A percentile compares a stretch with the other conserved stretches of the same genome.
Evolutionary conservation across 2,797 vertebrate species (phyloP).

Genomic region (Vespertilio murinus): DNA sequence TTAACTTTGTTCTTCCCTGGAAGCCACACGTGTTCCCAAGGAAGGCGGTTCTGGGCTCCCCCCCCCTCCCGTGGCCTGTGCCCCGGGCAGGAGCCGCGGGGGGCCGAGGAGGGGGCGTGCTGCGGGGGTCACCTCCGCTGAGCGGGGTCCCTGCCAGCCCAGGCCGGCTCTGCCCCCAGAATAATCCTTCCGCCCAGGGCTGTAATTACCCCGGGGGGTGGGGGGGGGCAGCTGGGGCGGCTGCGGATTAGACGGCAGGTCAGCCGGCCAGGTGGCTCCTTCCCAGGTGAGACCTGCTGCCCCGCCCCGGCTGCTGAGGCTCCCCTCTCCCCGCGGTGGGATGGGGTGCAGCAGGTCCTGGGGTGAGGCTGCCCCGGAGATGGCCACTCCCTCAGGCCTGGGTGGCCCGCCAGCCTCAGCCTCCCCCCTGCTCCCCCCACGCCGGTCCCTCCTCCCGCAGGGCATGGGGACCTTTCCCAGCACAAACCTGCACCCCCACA

Average conservation of each 20-base stretch:
- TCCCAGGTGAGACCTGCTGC: background rate
- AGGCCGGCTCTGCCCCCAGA: background rate
- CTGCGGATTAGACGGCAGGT: background rate
- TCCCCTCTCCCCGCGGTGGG: background rate
- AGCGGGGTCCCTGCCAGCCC: background rate
- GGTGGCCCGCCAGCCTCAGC: rapidly evolving
- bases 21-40: background rate
- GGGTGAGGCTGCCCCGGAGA: background rate
- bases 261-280: background rate
- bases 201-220: conserved; percentile 68
- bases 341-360: background rate
- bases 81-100: background rate
- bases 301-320: background rate
- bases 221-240: conserved; percentile 4
- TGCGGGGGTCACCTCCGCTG: background rate
- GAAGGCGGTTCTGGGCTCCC: background rate
- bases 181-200: conserved; percentile 70
- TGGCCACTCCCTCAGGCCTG: background rate
- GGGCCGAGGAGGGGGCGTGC: background rate
- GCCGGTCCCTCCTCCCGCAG: background rate
- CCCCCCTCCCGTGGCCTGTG: background rate
- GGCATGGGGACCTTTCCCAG: background rate
- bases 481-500: background rate
- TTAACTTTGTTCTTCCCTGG: background rate
- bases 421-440: background rate